Evolutionary conservation across 2,113 vertebrate species (phyloP), one percentile per base, ranked within the genome.

Genomic region (Ursus arctos): DNA sequence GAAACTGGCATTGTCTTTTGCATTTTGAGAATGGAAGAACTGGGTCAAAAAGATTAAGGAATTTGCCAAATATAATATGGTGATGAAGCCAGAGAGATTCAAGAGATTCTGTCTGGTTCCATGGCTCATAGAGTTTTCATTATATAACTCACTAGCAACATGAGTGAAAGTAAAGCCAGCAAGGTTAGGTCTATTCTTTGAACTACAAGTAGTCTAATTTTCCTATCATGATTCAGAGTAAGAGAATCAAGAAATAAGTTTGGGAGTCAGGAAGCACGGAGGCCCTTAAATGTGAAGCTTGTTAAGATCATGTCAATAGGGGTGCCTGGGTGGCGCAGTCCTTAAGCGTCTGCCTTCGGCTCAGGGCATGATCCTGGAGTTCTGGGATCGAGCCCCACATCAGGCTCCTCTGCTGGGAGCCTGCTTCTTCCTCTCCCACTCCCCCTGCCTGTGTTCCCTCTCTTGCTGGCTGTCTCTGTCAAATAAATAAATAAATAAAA

Each of bases 41-140:
- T 43, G 21, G 7, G n/a, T 69, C 26, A 72, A 95, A 97, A 95
- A 82, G 24, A 92, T 65, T 53, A 61, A 96, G 47, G 16, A 67
- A 91, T 80, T 53, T 93, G n/a, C 22, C 21, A 93, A 85, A 33
- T 59, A 88, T 31, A 49, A 89, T 57, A 67, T 28, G 43, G 59
- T 22, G 57, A 10, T 88, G 22, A 83, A 93, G 76, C 14, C 43
- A 90, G 31, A 16, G 31, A 16, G 18, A 87, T 61, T 67, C 6
- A 86, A 86, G 80, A 88, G 57, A 72, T 26, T 47, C 11, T 65
- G n/a, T 43, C 15, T 83, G 49, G 13, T 87, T 86, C 51, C 47
- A 94, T 47, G 90, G 72, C 18, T 77, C 18, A 59, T 7, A 22
- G 0, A 51, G 1, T 57, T 88, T 88, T 71, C 51, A 79, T 24